Percentiles rank a stretch among this genome's conserved stretches.
phyloP scores from a whole-genome alignment of 2,113 vertebrate genomes.

The Aegotheles bennettii region DNA sequence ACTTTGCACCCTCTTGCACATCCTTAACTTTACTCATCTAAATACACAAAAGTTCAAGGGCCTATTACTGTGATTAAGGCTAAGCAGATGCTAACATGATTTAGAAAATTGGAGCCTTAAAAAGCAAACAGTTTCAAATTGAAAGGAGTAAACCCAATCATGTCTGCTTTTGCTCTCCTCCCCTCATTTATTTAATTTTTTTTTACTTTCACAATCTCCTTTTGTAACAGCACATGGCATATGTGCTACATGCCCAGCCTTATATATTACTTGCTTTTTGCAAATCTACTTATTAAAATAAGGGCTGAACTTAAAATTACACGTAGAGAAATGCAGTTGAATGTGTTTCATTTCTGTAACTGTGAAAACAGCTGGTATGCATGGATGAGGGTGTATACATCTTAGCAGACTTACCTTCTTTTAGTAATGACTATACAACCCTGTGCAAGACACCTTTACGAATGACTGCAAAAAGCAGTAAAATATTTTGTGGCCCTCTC shows the following conservation, averaged over 20 bases:
- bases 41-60: not conserved
- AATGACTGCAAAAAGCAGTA: not conserved
- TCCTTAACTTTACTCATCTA: not conserved
- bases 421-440: not conserved
- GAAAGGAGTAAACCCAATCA: not conserved
- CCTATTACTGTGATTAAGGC: not conserved
- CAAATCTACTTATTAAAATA: not conserved
- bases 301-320: not conserved
- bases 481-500: not conserved
- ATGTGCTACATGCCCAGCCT: not conserved
- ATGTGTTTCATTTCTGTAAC: not conserved
- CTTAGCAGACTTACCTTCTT: not conserved
- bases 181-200: not conserved
- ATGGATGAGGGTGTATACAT: not conserved
- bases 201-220: not conserved
- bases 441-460: not conserved
- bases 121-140: not conserved
- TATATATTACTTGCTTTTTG: not conserved
- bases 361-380: not conserved
- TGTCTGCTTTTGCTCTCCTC: not conserved
- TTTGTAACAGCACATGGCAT: not conserved
- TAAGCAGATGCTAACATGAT: not conserved
- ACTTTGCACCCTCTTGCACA: not conserved
- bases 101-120: not conserved
- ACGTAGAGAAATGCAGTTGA: not conserved